Conservation (phyloP, 2,888 invertebrate species). For the Exocentrus adspersus region DNA sequence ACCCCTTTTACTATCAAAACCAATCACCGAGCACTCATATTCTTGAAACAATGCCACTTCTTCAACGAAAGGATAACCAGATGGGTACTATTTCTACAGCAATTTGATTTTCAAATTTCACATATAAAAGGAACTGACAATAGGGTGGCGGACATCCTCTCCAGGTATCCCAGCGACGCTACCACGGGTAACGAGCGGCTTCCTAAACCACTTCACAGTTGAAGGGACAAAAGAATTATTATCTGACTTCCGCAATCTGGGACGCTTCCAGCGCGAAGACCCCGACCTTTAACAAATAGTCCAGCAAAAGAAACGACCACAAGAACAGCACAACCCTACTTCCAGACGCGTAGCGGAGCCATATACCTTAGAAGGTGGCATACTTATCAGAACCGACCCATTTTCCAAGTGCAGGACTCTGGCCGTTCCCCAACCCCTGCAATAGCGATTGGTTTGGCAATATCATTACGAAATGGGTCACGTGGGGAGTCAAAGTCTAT, state of each 20-base stretch:
- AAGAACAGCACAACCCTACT: too few relatives aligned
- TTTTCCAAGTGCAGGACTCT: background rate
- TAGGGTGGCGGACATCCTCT: constrained; percentile 15
- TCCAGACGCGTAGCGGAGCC: too few relatives aligned
- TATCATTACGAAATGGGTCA: constrained; percentile 13
- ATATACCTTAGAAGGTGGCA: background rate
- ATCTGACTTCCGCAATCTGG: background rate
- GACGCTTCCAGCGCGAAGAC: too few relatives aligned
- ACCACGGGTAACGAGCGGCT: too few relatives aligned
- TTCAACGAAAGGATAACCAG: constrained; percentile 17
- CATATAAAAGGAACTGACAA: constrained; percentile 19
- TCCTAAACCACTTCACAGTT: background rate
- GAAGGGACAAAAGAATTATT: background rate
- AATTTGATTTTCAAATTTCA: constrained; percentile 14
- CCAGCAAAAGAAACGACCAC: too few relatives aligned
- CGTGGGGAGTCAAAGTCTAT: constrained; percentile 8
- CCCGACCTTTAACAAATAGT: too few relatives aligned
- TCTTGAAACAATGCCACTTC: constrained; percentile 15
- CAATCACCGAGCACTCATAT: constrained; percentile 21
- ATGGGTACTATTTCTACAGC: constrained; percentile 14
- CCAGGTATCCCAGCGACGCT: background rate
- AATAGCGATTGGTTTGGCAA: background rate
- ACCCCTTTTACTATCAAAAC: constrained; percentile 10
- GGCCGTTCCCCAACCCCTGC: too few relatives aligned
- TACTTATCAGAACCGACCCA: background rate